Conservation (phyloP, 2,888 invertebrate species). For the Notocelia uddmanniana region DNA sequence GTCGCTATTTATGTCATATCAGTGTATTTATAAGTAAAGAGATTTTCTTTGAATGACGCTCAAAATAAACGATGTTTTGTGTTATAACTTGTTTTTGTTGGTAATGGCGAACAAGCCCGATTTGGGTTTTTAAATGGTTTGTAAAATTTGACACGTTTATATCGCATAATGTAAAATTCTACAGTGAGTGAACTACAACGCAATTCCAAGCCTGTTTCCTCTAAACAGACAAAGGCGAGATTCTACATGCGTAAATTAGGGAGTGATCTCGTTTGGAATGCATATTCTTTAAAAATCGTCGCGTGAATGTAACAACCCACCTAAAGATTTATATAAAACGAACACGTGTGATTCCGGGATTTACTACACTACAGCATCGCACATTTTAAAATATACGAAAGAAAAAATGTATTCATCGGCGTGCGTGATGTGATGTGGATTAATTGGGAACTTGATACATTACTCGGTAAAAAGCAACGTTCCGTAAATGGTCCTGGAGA, state of each 20-base stretch:
- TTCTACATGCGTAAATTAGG: neutral
- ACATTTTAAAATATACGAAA: constrained; percentile 4
- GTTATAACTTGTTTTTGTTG: constrained; percentile 21
- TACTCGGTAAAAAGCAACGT: neutral
- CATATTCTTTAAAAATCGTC: constrained; percentile 11
- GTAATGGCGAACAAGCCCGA: constrained; percentile 4
- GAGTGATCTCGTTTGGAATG: constrained; percentile 4
- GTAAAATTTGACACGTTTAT: neutral
- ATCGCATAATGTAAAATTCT: neutral
- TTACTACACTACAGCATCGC: constrained; percentile 18
- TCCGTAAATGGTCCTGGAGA: no score
- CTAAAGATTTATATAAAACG: constrained; percentile 32
- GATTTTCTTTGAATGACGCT: constrained; percentile 20
- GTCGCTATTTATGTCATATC: constrained; percentile 29
- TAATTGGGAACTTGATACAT: neutral
- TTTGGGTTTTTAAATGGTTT: neutral
- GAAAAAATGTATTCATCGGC: neutral
- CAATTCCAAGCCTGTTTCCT: neutral
- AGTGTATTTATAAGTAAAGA: constrained; percentile 25
- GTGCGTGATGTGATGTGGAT: neutral
- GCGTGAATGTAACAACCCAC: constrained; percentile 17
- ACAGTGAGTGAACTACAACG: constrained; percentile 9
- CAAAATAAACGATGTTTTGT: constrained; percentile 32
- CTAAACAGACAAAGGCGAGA: neutral
- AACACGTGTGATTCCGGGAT: constrained; percentile 36